These are phyloP conservation scores for Myathropa florea DNA, from an alignment of 2,888 invertebrate species.

Conservation along the genomic window DNA sequence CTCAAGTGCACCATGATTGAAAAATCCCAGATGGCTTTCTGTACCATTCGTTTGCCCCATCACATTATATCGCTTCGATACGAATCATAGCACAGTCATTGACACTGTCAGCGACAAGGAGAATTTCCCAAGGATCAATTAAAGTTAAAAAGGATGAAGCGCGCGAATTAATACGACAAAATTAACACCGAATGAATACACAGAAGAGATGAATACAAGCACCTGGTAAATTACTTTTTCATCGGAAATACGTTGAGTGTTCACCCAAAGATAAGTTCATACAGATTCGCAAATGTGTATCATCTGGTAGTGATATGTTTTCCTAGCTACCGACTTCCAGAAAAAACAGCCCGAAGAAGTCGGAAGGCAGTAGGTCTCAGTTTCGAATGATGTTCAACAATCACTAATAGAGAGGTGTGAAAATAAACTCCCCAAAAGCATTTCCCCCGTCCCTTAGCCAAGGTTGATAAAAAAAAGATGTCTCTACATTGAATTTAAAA, in stretches of 20 bases:
- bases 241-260: not conserved
- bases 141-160: constrained; percentile 34
- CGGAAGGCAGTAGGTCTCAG: not conserved
- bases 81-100: constrained; percentile 30
- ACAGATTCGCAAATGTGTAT: too few relatives aligned
- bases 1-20: constrained; percentile 60
- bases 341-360: not conserved
- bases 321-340: not conserved
- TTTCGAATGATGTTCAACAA: not conserved
- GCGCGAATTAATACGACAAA: not conserved
- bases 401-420: not conserved
- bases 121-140: constrained; percentile 54
- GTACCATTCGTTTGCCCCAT: not conserved
- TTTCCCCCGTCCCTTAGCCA: not conserved
- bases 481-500: constrained; percentile 60
- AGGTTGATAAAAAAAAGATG: constrained; percentile 38
- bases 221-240: not conserved
- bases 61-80: constrained; percentile 6
- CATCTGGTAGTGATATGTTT: too few relatives aligned
- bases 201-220: not conserved
- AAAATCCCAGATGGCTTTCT: constrained; percentile 52
- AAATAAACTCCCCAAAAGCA: not conserved
- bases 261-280: not conserved
- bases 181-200: not conserved
- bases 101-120: constrained; percentile 48